Conservation (phyloP, 2,113 vertebrate species). For the Zonotrichia leucophrys region DNA sequence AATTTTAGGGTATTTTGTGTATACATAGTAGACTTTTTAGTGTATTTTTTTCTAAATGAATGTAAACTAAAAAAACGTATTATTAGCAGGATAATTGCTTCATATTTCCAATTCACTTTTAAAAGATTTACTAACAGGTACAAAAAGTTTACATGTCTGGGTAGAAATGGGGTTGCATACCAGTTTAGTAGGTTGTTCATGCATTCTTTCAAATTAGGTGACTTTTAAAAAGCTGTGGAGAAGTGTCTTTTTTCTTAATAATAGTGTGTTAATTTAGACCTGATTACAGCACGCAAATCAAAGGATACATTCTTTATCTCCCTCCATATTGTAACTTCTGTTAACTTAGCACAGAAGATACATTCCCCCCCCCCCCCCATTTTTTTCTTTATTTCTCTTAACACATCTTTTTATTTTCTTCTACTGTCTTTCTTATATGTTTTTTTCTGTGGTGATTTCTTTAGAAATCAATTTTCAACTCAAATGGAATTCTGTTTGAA, state of each 20-base stretch:
- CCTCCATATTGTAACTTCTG: fast-evolving
- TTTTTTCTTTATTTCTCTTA: neutral
- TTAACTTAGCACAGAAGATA: neutral
- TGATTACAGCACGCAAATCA: fast-evolving
- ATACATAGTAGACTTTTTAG: fast-evolving
- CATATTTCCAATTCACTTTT: neutral
- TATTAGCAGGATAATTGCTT: neutral
- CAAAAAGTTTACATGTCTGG: neutral
- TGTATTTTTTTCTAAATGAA: no score
- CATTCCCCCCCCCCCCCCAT: fast-evolving
- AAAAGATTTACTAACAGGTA: neutral
- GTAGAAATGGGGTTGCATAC: neutral
- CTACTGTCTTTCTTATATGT: fast-evolving
- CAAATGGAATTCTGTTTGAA: neutral
- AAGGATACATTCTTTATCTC: neutral
- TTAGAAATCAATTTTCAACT: neutral
- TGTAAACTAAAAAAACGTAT: neutral
- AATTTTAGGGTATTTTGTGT: neutral
- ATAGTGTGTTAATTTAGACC: neutral
- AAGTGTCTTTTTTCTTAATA: neutral
- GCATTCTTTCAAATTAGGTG: neutral
- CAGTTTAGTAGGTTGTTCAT: neutral
- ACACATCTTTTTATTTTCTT: neutral
- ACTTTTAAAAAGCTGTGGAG: neutral
- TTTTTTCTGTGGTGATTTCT: neutral